Percentiles rank a stretch among this genome's conserved stretches.
Evolutionary conservation across 2,113 vertebrate genomes (phyloP).

Genomic region (Eudorcas thomsonii): DNA sequence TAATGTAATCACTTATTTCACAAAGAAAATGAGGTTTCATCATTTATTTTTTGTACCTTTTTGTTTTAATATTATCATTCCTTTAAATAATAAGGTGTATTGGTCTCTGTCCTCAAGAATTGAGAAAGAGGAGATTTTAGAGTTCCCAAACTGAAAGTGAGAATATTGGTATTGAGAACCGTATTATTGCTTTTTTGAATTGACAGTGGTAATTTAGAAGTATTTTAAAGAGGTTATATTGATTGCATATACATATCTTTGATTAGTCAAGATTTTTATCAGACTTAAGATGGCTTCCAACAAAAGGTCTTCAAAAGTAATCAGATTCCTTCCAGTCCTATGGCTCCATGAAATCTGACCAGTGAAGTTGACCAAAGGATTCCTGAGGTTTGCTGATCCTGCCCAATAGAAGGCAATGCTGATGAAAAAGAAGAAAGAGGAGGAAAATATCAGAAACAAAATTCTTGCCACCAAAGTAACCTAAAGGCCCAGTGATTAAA

Average conservation of each 20-base stretch:
- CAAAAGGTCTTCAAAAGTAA: background rate
- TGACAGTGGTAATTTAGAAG: background rate
- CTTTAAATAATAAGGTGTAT: background rate
- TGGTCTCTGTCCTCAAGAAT: background rate
- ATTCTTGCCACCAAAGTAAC: background rate
- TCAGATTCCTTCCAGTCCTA: background rate
- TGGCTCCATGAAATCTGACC: background rate
- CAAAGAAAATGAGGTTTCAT: conserved; percentile 1
- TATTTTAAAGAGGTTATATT: background rate
- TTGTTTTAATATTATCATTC: conserved; percentile 12
- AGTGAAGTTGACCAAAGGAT: background rate
- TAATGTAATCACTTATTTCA: background rate
- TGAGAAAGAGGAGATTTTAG: background rate
- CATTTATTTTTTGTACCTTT: background rate
- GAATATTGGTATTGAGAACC: background rate
- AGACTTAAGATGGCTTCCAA: background rate
- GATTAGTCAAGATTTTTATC: background rate
- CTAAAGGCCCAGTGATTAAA: background rate
- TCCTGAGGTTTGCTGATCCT: background rate
- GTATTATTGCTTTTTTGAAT: background rate
- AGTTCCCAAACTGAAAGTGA: background rate
- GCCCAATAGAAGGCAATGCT: background rate
- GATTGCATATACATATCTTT: background rate
- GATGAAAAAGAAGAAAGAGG: background rate
- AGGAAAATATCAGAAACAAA: background rate